Evolutionary conservation across 2,113 vertebrate species (phyloP).

Genomic region (Acrocephalus arundinaceus): DNA sequence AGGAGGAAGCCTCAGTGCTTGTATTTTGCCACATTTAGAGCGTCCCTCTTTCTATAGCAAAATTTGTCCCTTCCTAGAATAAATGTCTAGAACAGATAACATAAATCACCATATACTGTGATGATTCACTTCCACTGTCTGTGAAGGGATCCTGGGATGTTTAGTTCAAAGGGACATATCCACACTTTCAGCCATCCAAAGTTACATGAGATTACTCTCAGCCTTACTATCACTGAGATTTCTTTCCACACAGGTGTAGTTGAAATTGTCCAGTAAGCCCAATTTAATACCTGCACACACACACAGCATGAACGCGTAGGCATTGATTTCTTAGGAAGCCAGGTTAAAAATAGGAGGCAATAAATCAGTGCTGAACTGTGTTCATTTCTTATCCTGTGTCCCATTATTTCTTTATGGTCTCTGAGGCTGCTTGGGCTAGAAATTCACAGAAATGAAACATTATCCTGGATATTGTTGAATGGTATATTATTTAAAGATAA

Average conservation of each 20-base stretch:
- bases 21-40: background rate
- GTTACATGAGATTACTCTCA: background rate
- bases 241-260: background rate
- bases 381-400: constrained; percentile 10
- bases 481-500: background rate
- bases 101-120: background rate
- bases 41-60: background rate
- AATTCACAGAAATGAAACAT: constrained; percentile 8
- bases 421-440: background rate
- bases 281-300: constrained; percentile 32
- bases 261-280: constrained; percentile 9
- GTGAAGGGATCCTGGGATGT: background rate
- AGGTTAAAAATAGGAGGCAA: constrained; percentile 57
- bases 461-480: background rate
- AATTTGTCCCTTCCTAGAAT: background rate
- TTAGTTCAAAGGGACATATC: background rate
- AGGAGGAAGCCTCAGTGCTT: background rate
- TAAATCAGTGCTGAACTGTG: constrained; percentile 44
- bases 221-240: background rate
- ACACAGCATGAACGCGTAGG: background rate
- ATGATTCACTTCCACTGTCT: background rate
- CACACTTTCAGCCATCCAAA: background rate
- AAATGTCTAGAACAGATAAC: background rate
- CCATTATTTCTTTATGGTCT: constrained; percentile 25
- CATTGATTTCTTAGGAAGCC: constrained; percentile 39